phyloP scores from a whole-genome alignment of 2,888 invertebrate species.

The Trichopoda pennipes region DNA sequence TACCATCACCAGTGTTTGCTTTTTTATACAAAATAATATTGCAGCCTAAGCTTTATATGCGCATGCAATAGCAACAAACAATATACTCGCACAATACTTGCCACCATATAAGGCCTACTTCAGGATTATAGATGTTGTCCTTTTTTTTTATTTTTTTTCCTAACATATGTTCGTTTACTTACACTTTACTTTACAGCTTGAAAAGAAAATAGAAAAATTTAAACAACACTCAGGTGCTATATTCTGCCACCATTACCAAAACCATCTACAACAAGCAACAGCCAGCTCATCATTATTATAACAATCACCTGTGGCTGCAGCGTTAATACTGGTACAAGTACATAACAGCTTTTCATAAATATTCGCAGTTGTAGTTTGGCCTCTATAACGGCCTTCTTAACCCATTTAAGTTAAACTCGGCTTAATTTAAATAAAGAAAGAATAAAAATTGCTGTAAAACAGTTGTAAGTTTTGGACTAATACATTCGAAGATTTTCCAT shows the following conservation, averaged over 20 bases:
- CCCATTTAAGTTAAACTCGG: constrained; percentile 20
- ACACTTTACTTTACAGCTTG: constrained; percentile 68
- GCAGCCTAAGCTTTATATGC: neutral
- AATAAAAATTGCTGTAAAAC: no score
- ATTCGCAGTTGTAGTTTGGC: constrained; percentile 51
- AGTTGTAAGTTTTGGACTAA: no score
- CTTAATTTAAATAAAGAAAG: no score
- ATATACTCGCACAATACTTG: constrained; percentile 41
- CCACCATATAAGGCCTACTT: constrained; percentile 57
- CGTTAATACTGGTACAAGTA: constrained; percentile 27
- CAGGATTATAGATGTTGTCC: constrained; percentile 49
- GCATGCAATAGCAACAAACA: constrained; percentile 45
- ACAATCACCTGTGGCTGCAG: constrained; percentile 38
- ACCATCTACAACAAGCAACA: constrained; percentile 45
- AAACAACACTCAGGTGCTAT: constrained; percentile 60
- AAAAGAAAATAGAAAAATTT: constrained; percentile 4
- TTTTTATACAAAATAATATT: constrained; percentile 8
- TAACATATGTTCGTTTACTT: constrained; percentile 74
- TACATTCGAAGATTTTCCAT: no score
- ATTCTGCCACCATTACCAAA: constrained; percentile 62
- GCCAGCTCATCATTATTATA: constrained; percentile 53
- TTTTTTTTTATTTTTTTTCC: constrained; percentile 69
- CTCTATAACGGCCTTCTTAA: constrained; percentile 62
- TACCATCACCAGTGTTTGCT: neutral
- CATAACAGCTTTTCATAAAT: constrained; percentile 23